Evolutionary conservation across 2,888 invertebrate genomes (phyloP).

Genomic region (Prenolepis imparis): DNA sequence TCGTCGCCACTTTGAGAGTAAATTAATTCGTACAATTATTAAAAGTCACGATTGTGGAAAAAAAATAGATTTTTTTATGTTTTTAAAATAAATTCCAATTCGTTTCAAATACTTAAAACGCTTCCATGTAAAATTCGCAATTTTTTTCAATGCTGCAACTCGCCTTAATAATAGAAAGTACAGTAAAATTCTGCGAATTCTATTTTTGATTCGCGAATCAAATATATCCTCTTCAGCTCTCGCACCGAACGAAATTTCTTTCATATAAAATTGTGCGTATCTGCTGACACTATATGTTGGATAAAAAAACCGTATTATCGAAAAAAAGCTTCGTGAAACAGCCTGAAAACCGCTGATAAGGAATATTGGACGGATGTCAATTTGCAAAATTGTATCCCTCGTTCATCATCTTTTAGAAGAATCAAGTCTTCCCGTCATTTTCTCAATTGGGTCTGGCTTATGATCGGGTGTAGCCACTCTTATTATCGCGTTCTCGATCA

Average conservation of each 20-base stretch:
- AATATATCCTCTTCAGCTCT: too few relatives aligned
- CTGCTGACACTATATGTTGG: background rate
- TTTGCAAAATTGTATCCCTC: constrained; percentile 22
- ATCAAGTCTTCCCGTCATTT: constrained; percentile 20
- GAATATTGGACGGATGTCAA: background rate
- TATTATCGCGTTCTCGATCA: constrained; percentile 20
- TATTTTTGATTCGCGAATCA: constrained; percentile 2
- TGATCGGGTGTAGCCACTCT: constrained; percentile 15
- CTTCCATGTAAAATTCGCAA: too few relatives aligned
- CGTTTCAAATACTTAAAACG: constrained; percentile 2
- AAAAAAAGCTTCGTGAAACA: too few relatives aligned
- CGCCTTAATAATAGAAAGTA: background rate
- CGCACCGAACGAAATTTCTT: constrained; percentile 3
- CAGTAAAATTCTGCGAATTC: background rate
- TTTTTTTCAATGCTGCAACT: background rate
- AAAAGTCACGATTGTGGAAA: background rate
- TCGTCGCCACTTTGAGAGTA: background rate
- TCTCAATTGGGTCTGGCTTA: constrained; percentile 19
- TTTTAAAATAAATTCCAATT: constrained; percentile 11
- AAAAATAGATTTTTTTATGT: background rate
- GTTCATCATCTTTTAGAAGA: constrained; percentile 1
- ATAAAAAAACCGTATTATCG: constrained; percentile 11
- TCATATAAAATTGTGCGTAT: constrained; percentile 14
- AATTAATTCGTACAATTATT: background rate
- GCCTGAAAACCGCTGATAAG: background rate